Base-by-base conservation (phyloP, 1,140 invertebrate genomes). In the Pogonomyrmex barbatus region DNA sequence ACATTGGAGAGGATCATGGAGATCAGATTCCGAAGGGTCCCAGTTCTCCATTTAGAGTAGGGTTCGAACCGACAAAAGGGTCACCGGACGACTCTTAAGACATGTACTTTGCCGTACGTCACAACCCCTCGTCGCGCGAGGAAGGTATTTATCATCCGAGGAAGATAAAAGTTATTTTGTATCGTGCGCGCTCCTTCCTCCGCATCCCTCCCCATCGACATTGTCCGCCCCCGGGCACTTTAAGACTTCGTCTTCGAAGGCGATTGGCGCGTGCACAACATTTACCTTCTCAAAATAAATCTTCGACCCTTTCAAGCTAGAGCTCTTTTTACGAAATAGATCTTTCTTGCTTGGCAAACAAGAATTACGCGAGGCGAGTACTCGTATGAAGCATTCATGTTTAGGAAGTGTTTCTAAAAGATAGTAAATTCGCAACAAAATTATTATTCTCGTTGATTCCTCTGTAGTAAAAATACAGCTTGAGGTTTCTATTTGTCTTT, bases 151-250 rank as follows among this genome's bases (percentile, higher is more conserved):
- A 88, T 88, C 73, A 87, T 88, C 56, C 73, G 58, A 65, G 36
- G 17, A 62, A 86, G 87, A 88, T 88, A 88, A 88, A 88, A 86
- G 83, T 88, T 88, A 88, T 86, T 85, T 87, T 73, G 60, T 24
- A 54, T 60, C 78, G 78, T 42, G 45, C 36, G 47, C 12, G 12
- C 47, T 50, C 17, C 14, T 47, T 45, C 14, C 36, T 70, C 17
- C 36, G 6, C 47, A 39, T 24, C 24, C 24, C 24, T 24, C 17
- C 4, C 54, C 50, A 9, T 42, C 60, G 45, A 9, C 50, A 85
- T 84, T 82, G 84, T 86, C 33, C 77, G 84, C 83, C 8, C 33
- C 42, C 24, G 63, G 50, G n/a, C 52, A 39, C 63, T 86, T 86
- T 62, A 70, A 24, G 24, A 36, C 47, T 79, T 33, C 42, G 45